Base-by-base conservation (phyloP, 2,888 invertebrate species). In the Nemotelus pantherinus region DNA sequence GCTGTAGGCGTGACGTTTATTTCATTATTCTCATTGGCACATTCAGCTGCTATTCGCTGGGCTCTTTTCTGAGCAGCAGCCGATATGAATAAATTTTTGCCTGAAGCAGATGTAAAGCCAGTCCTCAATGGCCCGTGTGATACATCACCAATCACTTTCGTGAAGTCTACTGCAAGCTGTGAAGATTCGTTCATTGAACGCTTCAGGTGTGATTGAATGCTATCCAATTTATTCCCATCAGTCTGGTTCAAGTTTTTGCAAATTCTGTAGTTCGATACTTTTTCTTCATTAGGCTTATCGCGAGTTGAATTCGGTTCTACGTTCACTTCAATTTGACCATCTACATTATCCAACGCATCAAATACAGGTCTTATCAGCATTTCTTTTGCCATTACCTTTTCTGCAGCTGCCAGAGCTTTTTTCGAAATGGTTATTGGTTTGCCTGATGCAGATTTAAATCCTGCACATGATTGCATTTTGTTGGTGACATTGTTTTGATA, bases 381-480 rank as follows among this genome's bases (percentile, higher is more conserved):
- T 25, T 25, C 67, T 80, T 82, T 2, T 84, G 83, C 4, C 84
- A 82, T 71, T 79, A 77, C 25, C 80, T 80, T 77, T 82, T 83
- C 77, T 79, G 78, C 77, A 48, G 7, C 55, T 41, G 48, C 25
- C 78, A 89, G 87, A 82, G 88, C 87, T 82, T 88, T 87, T 3
- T 88, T 87, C 55, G 86, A 82, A 63, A 89, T 80, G 10, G 84
- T 83, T 25, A 86, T 83, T 77, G 88, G 85, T 77, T 89, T 89
- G 78, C 89, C 85, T 65, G 86, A 84, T 9, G 88, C 79, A 1
- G 87, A 80, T 86, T 88, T 86, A 5, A 88, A 88, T 43, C 70
- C 78, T 4, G 25, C 25, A 25, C 25, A 25, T 0, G 25, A 25
- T 25, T 25, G 25, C 25, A 25, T 25, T 25, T 25, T 25, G 25